Evolutionary conservation across 2,113 vertebrate species (phyloP).

Genomic region (Colaptes auratus): DNA sequence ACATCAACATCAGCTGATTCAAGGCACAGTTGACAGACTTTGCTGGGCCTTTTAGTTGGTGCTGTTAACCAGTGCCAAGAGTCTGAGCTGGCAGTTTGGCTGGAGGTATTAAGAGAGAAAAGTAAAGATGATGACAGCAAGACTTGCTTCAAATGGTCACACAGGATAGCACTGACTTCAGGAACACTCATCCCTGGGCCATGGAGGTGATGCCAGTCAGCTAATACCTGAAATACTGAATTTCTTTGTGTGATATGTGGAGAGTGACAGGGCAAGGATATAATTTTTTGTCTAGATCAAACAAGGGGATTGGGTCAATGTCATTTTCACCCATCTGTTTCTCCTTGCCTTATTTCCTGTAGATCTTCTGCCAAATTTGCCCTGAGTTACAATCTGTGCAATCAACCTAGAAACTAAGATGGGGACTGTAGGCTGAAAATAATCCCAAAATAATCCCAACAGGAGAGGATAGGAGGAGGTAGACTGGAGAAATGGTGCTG

Average conservation of each 20-base stretch:
- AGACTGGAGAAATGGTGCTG: neutral
- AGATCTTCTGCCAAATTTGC: conserved; percentile 11
- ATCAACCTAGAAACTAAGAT: neutral
- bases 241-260: neutral
- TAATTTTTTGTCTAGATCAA: neutral
- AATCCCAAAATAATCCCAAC: neutral
- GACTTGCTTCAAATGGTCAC: neutral
- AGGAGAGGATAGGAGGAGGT: neutral
- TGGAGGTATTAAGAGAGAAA: neutral
- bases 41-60: neutral
- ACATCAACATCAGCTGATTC: neutral
- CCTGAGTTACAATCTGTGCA: conserved; percentile 33
- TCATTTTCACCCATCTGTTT: conserved; percentile 18
- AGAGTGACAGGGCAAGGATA: neutral
- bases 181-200: neutral
- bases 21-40: neutral
- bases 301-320: conserved; percentile 7
- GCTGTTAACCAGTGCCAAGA: neutral
- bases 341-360: neutral
- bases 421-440: neutral
- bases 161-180: neutral
- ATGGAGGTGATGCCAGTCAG: neutral
- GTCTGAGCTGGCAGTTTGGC: neutral
- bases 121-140: neutral
- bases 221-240: neutral